A percentile compares a stretch with the other conserved stretches of the same genome.
Evolutionary conservation across 2,797 vertebrate species (phyloP).

Genomic region (Agapornis canus): DNA sequence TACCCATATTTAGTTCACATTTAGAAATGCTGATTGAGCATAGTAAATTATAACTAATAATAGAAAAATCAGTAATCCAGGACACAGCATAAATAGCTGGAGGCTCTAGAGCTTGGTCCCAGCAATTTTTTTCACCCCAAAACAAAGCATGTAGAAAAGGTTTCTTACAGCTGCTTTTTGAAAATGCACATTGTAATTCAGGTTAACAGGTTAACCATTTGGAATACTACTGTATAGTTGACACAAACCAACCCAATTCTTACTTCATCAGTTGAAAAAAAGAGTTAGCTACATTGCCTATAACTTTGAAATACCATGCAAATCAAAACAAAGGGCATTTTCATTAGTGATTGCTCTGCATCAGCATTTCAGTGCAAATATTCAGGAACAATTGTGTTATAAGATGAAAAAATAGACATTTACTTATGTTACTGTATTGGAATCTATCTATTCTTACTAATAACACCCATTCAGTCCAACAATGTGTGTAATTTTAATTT

Average conservation of each 20-base stretch:
- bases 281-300: not conserved
- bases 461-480: not conserved
- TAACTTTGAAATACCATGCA: not conserved
- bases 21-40: not conserved
- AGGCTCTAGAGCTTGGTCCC: not conserved
- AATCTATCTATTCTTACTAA: not conserved
- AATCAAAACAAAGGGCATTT: not conserved
- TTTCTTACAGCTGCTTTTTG: not conserved
- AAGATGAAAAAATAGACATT: not conserved
- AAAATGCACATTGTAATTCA: not conserved
- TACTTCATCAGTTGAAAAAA: not conserved
- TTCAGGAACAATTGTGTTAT: not conserved
- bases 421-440: not conserved
- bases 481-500: not conserved
- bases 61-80: not conserved
- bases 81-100: not conserved
- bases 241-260: not conserved
- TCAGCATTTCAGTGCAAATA: not conserved
- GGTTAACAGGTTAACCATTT: not conserved
- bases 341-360: not conserved
- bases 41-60: not conserved
- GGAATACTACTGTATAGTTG: not conserved
- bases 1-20: not conserved
- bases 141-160: not conserved
- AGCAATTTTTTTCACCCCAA: not conserved